Evolutionary conservation across 2,797 vertebrate species (phyloP).

Genomic region (Chloroceryle amazona): DNA sequence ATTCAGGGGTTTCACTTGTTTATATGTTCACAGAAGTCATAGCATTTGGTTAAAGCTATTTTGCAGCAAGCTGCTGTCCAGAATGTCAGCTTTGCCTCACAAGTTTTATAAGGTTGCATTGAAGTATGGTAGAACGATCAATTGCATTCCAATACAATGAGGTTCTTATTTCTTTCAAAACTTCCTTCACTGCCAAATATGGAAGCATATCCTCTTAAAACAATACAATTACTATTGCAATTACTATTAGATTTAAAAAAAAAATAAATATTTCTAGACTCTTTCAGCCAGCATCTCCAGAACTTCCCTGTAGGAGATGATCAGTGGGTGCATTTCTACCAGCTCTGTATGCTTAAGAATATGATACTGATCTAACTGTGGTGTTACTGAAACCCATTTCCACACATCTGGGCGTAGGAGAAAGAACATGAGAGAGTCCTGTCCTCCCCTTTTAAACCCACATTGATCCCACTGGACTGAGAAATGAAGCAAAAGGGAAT

Average conservation of each 20-base stretch:
- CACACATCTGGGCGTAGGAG: conserved; percentile 26
- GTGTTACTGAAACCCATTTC: conserved; percentile 45
- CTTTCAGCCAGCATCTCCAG: background rate
- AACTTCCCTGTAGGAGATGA: conserved; percentile 7
- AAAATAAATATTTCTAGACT: background rate
- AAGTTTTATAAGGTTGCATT: conserved; percentile 45
- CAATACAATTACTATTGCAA: background rate
- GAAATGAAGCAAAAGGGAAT: conserved; percentile 55
- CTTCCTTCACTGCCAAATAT: background rate
- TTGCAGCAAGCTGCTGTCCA: background rate
- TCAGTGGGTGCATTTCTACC: conserved; percentile 11
- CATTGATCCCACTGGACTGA: conserved; percentile 31
- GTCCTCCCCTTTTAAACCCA: background rate
- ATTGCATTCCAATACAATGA: conserved; percentile 35
- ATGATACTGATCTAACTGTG: background rate
- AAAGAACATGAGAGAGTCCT: background rate
- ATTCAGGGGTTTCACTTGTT: background rate
- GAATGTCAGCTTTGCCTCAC: conserved; percentile 49
- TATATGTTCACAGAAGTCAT: rapidly evolving
- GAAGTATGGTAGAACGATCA: conserved; percentile 53
- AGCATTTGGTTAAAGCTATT: conserved; percentile 1
- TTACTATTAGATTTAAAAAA: background rate
- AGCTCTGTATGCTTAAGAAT: background rate
- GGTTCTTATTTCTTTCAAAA: conserved; percentile 34
- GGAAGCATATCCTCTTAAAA: conserved; percentile 11